A percentile compares a stretch with the other conserved stretches of the same genome.
phyloP scores from a whole-genome alignment of 2,797 vertebrate genomes.

The Hippoglossus hippoglossus region DNA sequence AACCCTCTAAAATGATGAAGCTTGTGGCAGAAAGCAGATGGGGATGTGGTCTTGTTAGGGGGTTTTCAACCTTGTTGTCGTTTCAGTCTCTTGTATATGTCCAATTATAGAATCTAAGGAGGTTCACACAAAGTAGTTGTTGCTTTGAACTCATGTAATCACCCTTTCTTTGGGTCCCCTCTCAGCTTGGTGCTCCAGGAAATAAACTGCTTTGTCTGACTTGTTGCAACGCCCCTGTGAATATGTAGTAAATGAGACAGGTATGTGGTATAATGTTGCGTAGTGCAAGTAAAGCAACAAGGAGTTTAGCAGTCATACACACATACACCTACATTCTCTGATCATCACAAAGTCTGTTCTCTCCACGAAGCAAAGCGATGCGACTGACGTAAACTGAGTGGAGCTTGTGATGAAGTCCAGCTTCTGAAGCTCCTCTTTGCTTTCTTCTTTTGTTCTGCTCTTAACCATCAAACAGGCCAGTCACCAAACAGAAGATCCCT shows the following conservation, averaged over 20 bases:
- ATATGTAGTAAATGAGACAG: not conserved
- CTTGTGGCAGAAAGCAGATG: no score
- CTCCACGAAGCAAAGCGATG: conserved; percentile 16
- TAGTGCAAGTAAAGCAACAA: not conserved
- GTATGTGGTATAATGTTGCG: not conserved
- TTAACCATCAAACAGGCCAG: conserved; percentile 62
- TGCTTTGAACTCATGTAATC: no score
- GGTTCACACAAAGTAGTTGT: no score
- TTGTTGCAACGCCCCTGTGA: no score
- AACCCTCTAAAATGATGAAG: no score
- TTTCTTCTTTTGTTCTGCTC: conserved; percentile 51
- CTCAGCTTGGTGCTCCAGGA: no score
- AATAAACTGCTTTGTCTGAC: no score
- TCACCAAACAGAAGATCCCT: conserved; percentile 33
- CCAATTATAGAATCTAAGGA: no score
- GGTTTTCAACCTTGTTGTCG: no score
- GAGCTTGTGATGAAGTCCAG: conserved; percentile 32
- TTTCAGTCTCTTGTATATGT: no score
- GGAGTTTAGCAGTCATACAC: not conserved
- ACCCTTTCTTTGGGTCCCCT: no score
- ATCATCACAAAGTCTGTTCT: conserved; percentile 26
- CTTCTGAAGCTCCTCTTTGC: conserved; percentile 41
- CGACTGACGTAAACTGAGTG: conserved; percentile 24
- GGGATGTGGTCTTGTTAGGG: no score
- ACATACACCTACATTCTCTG: conserved; percentile 1